phyloP scores from a whole-genome alignment of 2,888 invertebrate species.

The Chouioia cunea region DNA sequence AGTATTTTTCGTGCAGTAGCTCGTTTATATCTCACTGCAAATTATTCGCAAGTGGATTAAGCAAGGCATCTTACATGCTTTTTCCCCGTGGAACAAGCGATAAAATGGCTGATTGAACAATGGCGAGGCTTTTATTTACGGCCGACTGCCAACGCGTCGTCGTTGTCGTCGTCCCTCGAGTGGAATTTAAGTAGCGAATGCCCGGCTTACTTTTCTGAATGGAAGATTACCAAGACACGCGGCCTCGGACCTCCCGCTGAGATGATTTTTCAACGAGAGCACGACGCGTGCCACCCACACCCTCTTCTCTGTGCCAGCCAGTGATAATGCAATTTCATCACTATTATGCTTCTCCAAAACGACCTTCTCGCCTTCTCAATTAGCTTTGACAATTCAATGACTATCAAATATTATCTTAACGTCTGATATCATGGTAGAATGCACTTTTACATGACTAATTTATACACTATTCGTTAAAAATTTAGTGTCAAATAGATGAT shows the following conservation, averaged over 20 bases:
- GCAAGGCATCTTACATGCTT: conserved; percentile 29
- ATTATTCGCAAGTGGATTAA: conserved; percentile 20
- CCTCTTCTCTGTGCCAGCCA: conserved; percentile 9
- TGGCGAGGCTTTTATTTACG: conserved; percentile 55
- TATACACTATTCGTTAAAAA: too few relatives aligned
- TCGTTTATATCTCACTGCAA: conserved; percentile 12
- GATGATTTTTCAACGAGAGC: conserved; percentile 34
- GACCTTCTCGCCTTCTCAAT: too few relatives aligned
- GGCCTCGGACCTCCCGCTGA: conserved; percentile 44
- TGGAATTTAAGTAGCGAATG: conserved; percentile 58
- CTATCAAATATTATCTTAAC: too few relatives aligned
- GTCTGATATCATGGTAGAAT: too few relatives aligned
- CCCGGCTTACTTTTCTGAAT: conserved; percentile 59
- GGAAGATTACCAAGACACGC: conserved; percentile 52
- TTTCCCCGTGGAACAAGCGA: conserved; percentile 23
- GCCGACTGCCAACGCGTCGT: conserved; percentile 44
- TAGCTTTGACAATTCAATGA: too few relatives aligned
- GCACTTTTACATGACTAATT: too few relatives aligned
- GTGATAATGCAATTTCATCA: conserved; percentile 44
- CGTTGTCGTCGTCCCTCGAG: conserved; percentile 54
- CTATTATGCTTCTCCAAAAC: not conserved
- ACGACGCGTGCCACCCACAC: conserved; percentile 25
- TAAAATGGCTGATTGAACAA: conserved; percentile 48
- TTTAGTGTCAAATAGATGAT: too few relatives aligned
- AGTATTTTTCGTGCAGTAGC: conserved; percentile 10